A percentile compares a stretch with the other conserved stretches of the same genome.
These are phyloP conservation scores for Caenorhabditis sulstoni DNA, from an alignment of 2,888 invertebrate genomes.

Conservation along the genomic window DNA sequence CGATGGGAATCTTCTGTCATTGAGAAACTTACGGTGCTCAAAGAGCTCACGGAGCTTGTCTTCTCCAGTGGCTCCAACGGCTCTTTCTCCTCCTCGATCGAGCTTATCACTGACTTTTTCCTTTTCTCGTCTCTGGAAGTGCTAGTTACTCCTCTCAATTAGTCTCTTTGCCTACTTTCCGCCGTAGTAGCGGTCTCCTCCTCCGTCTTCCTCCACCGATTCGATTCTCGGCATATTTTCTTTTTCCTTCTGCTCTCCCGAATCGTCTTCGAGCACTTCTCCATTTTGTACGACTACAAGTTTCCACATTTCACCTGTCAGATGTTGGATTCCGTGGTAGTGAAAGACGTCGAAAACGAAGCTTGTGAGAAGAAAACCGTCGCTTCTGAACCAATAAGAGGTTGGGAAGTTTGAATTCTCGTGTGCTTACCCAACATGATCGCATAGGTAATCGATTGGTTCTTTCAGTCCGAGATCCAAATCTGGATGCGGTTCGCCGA, in stretches of 20 bases:
- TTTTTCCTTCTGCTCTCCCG: neutral
- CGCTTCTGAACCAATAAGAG: conserved; percentile 9
- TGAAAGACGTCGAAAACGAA: conserved; percentile 20
- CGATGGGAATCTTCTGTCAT: neutral
- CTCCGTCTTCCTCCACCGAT: conserved; percentile 16
- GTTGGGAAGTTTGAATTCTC: neutral
- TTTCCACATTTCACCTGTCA: conserved; percentile 5
- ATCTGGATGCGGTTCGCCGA: conserved; percentile 15
- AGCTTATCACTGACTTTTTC: too few relatives aligned
- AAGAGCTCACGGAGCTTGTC: neutral
- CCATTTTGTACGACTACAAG: conserved; percentile 14
- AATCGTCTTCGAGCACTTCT: neutral
- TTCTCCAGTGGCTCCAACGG: neutral
- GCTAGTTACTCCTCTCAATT: neutral
- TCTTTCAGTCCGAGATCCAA: conserved; percentile 4
- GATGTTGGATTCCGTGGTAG: conserved; percentile 7
- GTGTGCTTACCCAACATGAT: conserved; percentile 28
- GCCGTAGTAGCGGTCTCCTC: conserved; percentile 17
- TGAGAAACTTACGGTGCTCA: too few relatives aligned
- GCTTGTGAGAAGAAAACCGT: conserved; percentile 21
- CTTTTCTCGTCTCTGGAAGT: too few relatives aligned
- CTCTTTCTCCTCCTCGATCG: too few relatives aligned
- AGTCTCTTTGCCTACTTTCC: conserved; percentile 16
- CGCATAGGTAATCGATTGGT: conserved; percentile 19
- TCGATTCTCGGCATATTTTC: neutral